phyloP scores from a whole-genome alignment of 2,797 vertebrate genomes.

The Leucoraja ocellata region DNA sequence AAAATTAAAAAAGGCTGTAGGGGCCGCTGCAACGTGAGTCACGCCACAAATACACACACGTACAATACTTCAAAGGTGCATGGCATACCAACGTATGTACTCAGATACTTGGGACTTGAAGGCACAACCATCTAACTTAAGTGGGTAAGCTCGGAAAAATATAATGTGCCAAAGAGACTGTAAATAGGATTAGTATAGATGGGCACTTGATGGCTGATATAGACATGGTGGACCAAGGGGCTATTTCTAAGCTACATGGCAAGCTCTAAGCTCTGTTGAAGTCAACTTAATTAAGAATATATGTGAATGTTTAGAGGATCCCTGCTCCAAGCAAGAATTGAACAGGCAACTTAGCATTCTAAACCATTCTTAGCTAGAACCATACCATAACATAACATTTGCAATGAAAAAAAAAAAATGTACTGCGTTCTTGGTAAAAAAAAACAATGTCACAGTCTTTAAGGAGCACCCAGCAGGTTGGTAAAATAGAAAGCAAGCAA shows the following conservation, averaged over 20 bases:
- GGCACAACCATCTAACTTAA: not conserved
- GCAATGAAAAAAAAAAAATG: not conserved
- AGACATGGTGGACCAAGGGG: too few relatives aligned
- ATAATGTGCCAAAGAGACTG: not conserved
- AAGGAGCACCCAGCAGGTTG: not conserved
- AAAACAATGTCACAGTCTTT: not conserved
- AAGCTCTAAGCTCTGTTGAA: not conserved
- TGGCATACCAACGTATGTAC: not conserved
- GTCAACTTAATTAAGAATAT: not conserved
- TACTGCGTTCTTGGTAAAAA: not conserved
- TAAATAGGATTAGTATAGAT: too few relatives aligned
- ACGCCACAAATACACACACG: too few relatives aligned
- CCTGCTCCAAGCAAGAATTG: not conserved
- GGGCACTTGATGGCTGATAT: too few relatives aligned
- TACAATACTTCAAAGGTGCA: not conserved
- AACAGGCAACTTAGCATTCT: too few relatives aligned
- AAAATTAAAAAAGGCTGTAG: too few relatives aligned
- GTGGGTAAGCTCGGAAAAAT: not conserved
- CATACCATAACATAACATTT: not conserved
- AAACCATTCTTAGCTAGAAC: not conserved
- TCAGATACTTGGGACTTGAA: not conserved
- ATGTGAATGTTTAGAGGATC: not conserved
- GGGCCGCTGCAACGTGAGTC: too few relatives aligned
- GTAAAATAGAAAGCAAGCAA: not conserved
- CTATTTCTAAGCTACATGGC: too few relatives aligned